phyloP scores from a whole-genome alignment of 2,888 invertebrate species.

The Meandrusa payeni region DNA sequence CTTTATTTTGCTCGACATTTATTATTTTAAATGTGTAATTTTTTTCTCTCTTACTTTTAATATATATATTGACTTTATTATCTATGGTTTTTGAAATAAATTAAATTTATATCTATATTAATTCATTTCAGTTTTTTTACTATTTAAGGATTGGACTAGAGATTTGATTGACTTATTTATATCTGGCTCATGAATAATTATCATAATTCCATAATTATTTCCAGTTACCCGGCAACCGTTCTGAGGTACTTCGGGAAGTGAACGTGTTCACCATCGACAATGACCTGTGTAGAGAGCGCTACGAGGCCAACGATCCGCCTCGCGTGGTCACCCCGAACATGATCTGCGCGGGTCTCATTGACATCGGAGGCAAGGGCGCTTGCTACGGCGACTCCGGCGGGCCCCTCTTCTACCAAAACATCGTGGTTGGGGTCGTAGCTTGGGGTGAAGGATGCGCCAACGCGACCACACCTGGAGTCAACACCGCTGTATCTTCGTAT shows the following conservation, averaged over 20 bases:
- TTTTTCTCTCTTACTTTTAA: too few relatives aligned
- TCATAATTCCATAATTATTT: too few relatives aligned
- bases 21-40: too few relatives aligned
- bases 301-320: slow-evolving; percentile 35
- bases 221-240: slow-evolving; percentile 29
- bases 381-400: slow-evolving; percentile 50
- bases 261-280: slow-evolving; percentile 48
- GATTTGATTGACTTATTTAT: too few relatives aligned
- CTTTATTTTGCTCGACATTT: too few relatives aligned
- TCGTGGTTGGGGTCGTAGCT: slow-evolving; percentile 59
- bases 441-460: slow-evolving; percentile 62
- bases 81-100: too few relatives aligned
- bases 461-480: slow-evolving; percentile 59
- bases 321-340: slow-evolving; percentile 50
- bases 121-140: too few relatives aligned
- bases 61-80: too few relatives aligned
- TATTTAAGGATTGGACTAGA: too few relatives aligned
- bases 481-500: slow-evolving; percentile 47
- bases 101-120: too few relatives aligned
- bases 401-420: slow-evolving; percentile 36
- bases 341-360: slow-evolving; percentile 56
- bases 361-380: slow-evolving; percentile 46
- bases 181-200: too few relatives aligned
- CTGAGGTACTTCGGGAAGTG: slow-evolving; percentile 42
- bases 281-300: slow-evolving; percentile 46